Percentiles rank a stretch among this genome's conserved stretches.
Evolutionary conservation across 2,888 invertebrate genomes (phyloP).

Genomic region (Spicauda simplicius): DNA sequence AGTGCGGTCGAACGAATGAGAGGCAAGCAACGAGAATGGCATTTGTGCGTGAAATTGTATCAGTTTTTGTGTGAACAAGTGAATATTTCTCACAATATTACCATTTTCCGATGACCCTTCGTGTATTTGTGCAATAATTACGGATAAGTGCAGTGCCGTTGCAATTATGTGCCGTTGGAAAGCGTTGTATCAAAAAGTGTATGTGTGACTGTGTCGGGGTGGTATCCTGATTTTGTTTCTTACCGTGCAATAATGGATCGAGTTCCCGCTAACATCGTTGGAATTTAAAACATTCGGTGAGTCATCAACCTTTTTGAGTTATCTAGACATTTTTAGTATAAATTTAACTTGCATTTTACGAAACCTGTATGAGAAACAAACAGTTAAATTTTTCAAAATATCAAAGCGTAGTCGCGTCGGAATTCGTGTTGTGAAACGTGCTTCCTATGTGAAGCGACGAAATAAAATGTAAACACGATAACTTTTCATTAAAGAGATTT

Average conservation of each 20-base stretch:
- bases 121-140: constrained; percentile 55
- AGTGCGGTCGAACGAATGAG: constrained; percentile 54
- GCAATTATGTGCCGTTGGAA: constrained; percentile 63
- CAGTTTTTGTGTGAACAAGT: constrained; percentile 75
- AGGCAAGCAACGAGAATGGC: constrained; percentile 62
- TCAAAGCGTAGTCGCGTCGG: constrained; percentile 18
- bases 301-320: constrained; percentile 70
- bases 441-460: neutral
- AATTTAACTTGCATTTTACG: constrained; percentile 18
- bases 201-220: constrained; percentile 70
- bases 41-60: constrained; percentile 77
- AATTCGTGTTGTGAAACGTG: constrained; percentile 8
- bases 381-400: neutral
- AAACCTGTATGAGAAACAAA: neutral
- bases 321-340: constrained; percentile 16
- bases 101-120: constrained; percentile 56
- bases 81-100: constrained; percentile 67
- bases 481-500: constrained; percentile 3
- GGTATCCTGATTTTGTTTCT: constrained; percentile 75
- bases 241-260: constrained; percentile 74
- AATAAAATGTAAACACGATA: constrained; percentile 23
- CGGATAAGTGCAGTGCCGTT: constrained; percentile 41
- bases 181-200: constrained; percentile 65
- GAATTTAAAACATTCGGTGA: constrained; percentile 83
- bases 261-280: constrained; percentile 78